Base-by-base conservation (phyloP, 2,113 vertebrate genomes). In the Toxotes jaculatrix region DNA sequence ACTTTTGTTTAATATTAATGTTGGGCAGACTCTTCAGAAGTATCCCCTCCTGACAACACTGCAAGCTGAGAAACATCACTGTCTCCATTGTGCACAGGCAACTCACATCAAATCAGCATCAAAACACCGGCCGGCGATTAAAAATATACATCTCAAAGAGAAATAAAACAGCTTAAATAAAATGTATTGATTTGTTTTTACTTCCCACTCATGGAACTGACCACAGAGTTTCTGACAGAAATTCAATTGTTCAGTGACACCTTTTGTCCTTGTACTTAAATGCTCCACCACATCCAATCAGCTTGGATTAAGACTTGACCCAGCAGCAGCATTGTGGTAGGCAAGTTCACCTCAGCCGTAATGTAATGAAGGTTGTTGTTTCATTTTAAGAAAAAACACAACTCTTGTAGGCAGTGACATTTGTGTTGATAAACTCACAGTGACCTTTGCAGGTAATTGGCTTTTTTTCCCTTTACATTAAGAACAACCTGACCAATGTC, bases 391-490 rank as follows among this genome's bases (percentile, higher is more conserved):
- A 10, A 38, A 49, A n/a, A 23, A 51, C 56, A 59, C 10, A 56
- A 51, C 56, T 74, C 69, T 13, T 40, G 4, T 27, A 10, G 5
- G 38, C 21, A n/a, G 31, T 68, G 71, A 55, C 79, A 83, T 90
- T 87, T 90, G 17, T 87, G 82, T 76, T 71, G 64, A 85, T 69
- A 84, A 38, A 53, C 32, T 78, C 31, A 57, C 55, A 53, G 12
- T 81, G 87, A 86, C 91, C 83, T 89, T 92, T 84, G 59, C 57
- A 85, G 64, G 65, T 90, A 74, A 86, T 80, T 84, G 61, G 6
- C 12, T 53, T 69, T 79, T 66, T 40, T 12, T 7, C 11, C 6
- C 73, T 74, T 45, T 62, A 71, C 55, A 74, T 53, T 57, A 66
- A 32, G 23, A 79, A 19, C 66, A 59, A 6, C 14, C 13, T 17